Percentiles rank a stretch among this genome's conserved stretches.
Conservation (phyloP, 2,888 invertebrate genomes). For the Gasteruption jaculator region DNA sequence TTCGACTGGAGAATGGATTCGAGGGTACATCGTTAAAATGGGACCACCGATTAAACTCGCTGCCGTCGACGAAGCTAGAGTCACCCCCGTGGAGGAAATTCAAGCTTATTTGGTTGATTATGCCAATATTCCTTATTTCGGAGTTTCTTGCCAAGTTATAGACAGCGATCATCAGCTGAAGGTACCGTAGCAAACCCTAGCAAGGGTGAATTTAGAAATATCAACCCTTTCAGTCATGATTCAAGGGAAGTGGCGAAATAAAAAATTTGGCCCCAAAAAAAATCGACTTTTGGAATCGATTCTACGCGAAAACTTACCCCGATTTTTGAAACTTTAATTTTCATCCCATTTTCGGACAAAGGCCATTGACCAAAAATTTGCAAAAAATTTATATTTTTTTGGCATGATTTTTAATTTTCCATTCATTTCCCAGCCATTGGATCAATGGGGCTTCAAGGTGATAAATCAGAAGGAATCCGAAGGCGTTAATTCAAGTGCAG, state of each 20-base stretch:
- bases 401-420: no score
- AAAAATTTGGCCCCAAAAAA: no score
- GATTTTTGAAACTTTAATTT: no score
- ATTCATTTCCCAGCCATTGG: slow-evolving; percentile 6
- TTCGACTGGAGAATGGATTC: slow-evolving; percentile 32
- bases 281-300: no score
- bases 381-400: no score
- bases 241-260: no score
- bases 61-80: slow-evolving; percentile 34
- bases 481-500: slow-evolving; percentile 4
- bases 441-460: slow-evolving; percentile 12
- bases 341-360: no score
- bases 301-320: no score
- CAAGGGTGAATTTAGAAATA: no score
- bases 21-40: slow-evolving; percentile 34
- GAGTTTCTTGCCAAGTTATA: slow-evolving; percentile 25
- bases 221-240: no score
- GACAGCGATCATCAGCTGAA: slow-evolving; percentile 8
- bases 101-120: slow-evolving; percentile 28
- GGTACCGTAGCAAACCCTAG: no score
- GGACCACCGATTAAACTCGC: slow-evolving; percentile 28
- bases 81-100: slow-evolving; percentile 21
- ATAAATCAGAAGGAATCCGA: not conserved
- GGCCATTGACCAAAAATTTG: no score
- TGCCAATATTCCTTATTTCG: slow-evolving; percentile 25